Conservation (phyloP, 2,888 invertebrate species). For the Eustalomyia histrio region DNA sequence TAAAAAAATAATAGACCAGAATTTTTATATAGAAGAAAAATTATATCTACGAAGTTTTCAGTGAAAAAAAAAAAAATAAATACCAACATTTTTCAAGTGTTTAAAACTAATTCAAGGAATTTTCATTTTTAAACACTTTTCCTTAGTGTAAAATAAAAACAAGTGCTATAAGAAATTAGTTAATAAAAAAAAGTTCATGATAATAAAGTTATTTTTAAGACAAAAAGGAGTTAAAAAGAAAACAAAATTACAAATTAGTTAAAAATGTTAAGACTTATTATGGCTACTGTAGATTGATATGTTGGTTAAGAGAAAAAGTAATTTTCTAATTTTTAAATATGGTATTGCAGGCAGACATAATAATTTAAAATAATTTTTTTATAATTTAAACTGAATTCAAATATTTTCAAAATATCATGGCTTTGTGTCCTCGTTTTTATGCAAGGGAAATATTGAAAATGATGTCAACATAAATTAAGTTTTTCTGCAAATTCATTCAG, state of each 20-base stretch:
- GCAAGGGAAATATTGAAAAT: no score
- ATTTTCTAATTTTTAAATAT: neutral
- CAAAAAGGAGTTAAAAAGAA: neutral
- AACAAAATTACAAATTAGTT: constrained; percentile 35
- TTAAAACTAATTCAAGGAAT: constrained; percentile 22
- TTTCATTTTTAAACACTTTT: constrained; percentile 37
- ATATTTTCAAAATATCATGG: no score
- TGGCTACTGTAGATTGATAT: neutral
- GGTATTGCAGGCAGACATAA: no score
- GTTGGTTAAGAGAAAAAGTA: neutral
- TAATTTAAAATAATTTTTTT: no score
- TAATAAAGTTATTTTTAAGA: constrained; percentile 35
- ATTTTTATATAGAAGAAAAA: constrained; percentile 9
- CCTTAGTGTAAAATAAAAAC: constrained; percentile 36
- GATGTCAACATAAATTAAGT: no score
- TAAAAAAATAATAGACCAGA: constrained; percentile 14
- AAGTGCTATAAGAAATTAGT: constrained; percentile 45
- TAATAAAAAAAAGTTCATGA: constrained; percentile 39
- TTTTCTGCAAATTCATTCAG: no score
- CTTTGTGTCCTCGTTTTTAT: no score
- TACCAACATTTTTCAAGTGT: no score
- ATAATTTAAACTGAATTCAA: no score
- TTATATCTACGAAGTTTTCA: constrained; percentile 39
- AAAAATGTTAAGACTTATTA: neutral
- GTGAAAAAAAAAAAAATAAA: neutral